Evolutionary conservation across 2,888 invertebrate genomes (phyloP), one percentile per base, ranked within the genome.

Genomic region (Troilus luridus): DNA sequence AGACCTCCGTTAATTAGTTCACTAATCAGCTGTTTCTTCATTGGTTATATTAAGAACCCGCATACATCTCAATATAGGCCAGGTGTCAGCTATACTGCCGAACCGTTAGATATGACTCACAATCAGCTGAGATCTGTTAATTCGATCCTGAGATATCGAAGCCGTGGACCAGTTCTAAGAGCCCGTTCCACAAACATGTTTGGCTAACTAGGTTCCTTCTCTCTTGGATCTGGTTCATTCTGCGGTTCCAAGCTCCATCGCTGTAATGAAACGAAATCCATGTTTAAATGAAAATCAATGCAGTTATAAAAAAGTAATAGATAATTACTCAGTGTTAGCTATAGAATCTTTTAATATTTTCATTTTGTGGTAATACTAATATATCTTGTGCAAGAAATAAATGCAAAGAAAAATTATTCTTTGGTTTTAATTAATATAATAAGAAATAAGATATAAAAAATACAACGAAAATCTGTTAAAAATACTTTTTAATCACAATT

Each of bases 121-220:
- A 27, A 24, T 67, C 72, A 77, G 72, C 72, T 41, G 72, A 17
- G 72, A 77, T 41, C 27, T 77, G 72, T 77, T 77, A 77, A 77
- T 77, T 77, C 41, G 72, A 41, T 17, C 72, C 41, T 0, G n/a
- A 64, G 67, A 24, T 19, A 77, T 77, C 17, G 17, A 77, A 77
- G 72, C 17, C 0, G 41, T 41, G 72, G 72, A 77, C 72, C 72
- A 77, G 72, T 77, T 77, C 27, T 7, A 6, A 17, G 17, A 9
- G 41, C 17, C 72, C 17, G 72, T 1, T 77, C 17, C 27, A 19
- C 27, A 41, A 77, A 77, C 72, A 77, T 77, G 72, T 77, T 77
- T 41, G 27, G 27, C 67, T 12, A 0, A 24, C 3, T 10, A 2
- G 24, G 0, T 24, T n/a, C 27, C 5, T 14, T 24, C 67, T 67